These are phyloP conservation scores for Bombylius discolor DNA, from an alignment of 2,888 invertebrate genomes.

Conservation along the genomic window DNA sequence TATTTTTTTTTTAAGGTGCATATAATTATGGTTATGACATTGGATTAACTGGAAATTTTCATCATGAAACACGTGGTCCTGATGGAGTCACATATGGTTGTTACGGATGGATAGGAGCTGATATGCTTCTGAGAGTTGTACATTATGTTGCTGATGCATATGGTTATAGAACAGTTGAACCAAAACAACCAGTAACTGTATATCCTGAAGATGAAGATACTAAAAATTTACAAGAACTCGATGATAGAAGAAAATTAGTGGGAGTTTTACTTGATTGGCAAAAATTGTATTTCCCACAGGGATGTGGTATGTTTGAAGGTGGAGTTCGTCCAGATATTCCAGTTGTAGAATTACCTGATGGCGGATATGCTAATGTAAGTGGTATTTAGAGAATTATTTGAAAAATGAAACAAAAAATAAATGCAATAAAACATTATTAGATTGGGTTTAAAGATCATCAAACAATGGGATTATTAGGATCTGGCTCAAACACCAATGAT, in stretches of 20 bases:
- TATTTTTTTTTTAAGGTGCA: slow-evolving; percentile 40
- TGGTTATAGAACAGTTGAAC: slow-evolving; percentile 61
- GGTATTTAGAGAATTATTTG: slow-evolving; percentile 15
- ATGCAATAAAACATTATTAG: background rate
- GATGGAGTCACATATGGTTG: slow-evolving; percentile 70
- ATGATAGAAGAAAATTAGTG: slow-evolving; percentile 25
- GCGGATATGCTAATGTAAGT: slow-evolving; percentile 37
- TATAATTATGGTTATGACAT: slow-evolving; percentile 70
- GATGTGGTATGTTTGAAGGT: slow-evolving; percentile 46
- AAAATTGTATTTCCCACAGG: slow-evolving; percentile 57
- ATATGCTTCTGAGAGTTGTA: slow-evolving; percentile 50
- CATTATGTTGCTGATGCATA: slow-evolving; percentile 67
- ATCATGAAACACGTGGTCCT: slow-evolving; percentile 62
- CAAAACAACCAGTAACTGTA: slow-evolving; percentile 54
- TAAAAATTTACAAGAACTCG: slow-evolving; percentile 15
- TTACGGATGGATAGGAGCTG: slow-evolving; percentile 62
- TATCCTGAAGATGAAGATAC: slow-evolving; percentile 22
- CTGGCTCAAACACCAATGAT: background rate
- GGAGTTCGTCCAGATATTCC: slow-evolving; percentile 30
- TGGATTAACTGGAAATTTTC: slow-evolving; percentile 61
- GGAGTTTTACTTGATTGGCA: slow-evolving; percentile 52
- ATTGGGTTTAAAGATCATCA: background rate
- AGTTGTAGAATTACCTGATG: slow-evolving; percentile 22
- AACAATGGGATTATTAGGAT: background rate
- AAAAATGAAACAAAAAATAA: too few species aligned